Conservation (phyloP, 2,113 vertebrate genomes). For the Anser cygnoides region DNA sequence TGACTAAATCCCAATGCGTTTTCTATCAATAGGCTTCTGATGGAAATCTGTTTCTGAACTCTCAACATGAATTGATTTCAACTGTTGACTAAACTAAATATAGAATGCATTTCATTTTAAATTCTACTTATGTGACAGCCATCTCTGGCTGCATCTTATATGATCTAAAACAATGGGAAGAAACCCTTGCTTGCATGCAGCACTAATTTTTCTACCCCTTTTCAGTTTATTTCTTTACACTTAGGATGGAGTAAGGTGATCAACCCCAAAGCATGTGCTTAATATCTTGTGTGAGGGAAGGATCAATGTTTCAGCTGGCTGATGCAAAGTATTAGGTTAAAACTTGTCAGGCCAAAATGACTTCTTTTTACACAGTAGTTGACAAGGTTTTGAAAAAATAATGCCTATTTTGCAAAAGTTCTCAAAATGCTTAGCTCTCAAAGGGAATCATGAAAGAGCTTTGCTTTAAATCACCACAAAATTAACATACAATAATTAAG, state of each 20-base stretch:
- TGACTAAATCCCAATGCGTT: constrained; percentile 37
- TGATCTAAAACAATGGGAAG: neutral
- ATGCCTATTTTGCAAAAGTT: constrained; percentile 6
- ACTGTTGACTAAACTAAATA: constrained; percentile 34
- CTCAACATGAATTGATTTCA: constrained; percentile 45
- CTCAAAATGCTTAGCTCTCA: neutral
- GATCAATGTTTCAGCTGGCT: neutral
- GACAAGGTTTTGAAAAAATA: constrained; percentile 9
- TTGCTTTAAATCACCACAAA: neutral
- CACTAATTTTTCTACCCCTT: neutral
- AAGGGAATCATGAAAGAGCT: neutral
- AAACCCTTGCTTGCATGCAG: neutral
- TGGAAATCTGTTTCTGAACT: constrained; percentile 54
- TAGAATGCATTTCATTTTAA: constrained; percentile 33
- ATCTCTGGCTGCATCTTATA: neutral
- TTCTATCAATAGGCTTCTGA: constrained; percentile 39
- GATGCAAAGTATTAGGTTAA: neutral
- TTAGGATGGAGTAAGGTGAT: neutral
- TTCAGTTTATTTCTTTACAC: neutral
- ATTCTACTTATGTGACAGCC: constrained; percentile 11
- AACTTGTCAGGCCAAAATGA: neutral
- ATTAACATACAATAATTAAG: neutral
- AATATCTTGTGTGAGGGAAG: rapidly evolving
- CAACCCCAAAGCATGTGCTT: neutral
- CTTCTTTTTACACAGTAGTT: neutral